These are phyloP conservation scores for Eutrigla gurnardus DNA, from an alignment of 2,797 vertebrate genomes.

Conservation along the genomic window DNA sequence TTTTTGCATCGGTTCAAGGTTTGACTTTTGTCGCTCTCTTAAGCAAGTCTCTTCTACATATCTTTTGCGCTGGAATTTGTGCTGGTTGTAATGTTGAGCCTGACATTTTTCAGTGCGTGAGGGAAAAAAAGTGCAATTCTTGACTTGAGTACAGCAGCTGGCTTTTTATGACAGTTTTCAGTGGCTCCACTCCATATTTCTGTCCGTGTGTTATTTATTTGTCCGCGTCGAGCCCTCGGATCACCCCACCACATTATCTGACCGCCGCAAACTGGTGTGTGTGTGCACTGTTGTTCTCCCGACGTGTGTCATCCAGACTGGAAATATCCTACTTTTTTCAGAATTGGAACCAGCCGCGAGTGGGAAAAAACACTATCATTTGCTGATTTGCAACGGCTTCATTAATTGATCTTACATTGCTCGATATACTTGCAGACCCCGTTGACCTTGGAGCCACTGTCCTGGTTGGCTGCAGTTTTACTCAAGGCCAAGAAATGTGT, in stretches of 20 bases:
- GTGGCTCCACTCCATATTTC: conserved; percentile 42
- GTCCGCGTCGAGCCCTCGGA: conserved; percentile 14
- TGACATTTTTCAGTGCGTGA: conserved; percentile 43
- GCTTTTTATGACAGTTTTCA: conserved; percentile 33
- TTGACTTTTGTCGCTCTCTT: conserved; percentile 39
- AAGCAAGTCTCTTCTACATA: conserved; percentile 36
- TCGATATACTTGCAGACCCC: neutral
- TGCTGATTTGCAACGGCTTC: conserved; percentile 10
- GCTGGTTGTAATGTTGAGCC: conserved; percentile 15
- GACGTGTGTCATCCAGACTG: conserved; percentile 29
- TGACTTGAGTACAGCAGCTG: conserved; percentile 36
- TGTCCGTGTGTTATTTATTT: conserved; percentile 43
- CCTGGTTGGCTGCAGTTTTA: conserved; percentile 46
- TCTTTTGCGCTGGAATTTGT: conserved; percentile 51
- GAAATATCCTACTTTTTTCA: conserved; percentile 32
- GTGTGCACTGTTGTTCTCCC: conserved; percentile 12
- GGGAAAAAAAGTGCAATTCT: conserved; percentile 49
- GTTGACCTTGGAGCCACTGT: conserved; percentile 43
- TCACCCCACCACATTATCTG: conserved; percentile 24
- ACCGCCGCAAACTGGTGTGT: neutral
- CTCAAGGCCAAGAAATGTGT: conserved; percentile 45
- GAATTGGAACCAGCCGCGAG: conserved; percentile 31
- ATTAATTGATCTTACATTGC: neutral
- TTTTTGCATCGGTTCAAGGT: conserved; percentile 22
- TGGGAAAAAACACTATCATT: conserved; percentile 9